These are phyloP conservation scores for Pollenia amentaria DNA, from an alignment of 2,888 invertebrate species.

Conservation along the genomic window DNA sequence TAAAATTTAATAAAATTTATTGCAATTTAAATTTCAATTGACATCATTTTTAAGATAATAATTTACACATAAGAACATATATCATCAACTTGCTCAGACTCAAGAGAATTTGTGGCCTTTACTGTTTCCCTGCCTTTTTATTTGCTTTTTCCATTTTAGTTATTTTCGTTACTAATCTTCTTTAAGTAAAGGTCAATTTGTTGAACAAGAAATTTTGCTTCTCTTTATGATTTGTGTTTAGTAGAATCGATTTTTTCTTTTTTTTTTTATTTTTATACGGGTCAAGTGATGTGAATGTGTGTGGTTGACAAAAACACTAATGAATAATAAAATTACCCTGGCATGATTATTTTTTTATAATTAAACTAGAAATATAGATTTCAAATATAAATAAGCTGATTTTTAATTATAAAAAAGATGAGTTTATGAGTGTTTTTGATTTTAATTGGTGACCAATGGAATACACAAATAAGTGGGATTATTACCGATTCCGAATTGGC, in stretches of 20 bases:
- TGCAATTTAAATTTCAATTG: slow-evolving; percentile 50
- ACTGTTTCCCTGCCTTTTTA: neutral
- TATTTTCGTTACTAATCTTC: slow-evolving; percentile 55
- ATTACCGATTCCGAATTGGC: too few relatives aligned
- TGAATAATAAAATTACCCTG: slow-evolving; percentile 32
- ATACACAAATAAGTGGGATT: too few relatives aligned
- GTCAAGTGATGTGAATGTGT: slow-evolving; percentile 56
- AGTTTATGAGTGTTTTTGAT: too few relatives aligned
- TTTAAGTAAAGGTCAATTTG: slow-evolving; percentile 61
- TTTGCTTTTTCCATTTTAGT: neutral
- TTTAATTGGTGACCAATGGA: too few relatives aligned
- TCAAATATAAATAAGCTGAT: slow-evolving; percentile 4
- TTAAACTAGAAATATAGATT: slow-evolving; percentile 2
- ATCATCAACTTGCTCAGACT: slow-evolving; percentile 61
- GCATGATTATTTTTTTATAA: neutral
- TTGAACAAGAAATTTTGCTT: slow-evolving; percentile 37
- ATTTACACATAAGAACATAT: slow-evolving; percentile 14
- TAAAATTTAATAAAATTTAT: slow-evolving; percentile 42
- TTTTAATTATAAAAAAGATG: too few relatives aligned
- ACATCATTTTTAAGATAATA: slow-evolving; percentile 35
- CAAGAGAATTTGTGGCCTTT: slow-evolving; percentile 52
- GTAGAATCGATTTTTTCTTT: slow-evolving; percentile 11
- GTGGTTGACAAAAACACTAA: slow-evolving; percentile 25
- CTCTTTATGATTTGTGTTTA: neutral
- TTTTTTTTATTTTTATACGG: slow-evolving; percentile 40